A percentile compares a stretch with the other conserved stretches of the same genome.
These are phyloP conservation scores for Castor canadensis DNA, from an alignment of 2,113 vertebrate genomes.

Conservation along the genomic window DNA sequence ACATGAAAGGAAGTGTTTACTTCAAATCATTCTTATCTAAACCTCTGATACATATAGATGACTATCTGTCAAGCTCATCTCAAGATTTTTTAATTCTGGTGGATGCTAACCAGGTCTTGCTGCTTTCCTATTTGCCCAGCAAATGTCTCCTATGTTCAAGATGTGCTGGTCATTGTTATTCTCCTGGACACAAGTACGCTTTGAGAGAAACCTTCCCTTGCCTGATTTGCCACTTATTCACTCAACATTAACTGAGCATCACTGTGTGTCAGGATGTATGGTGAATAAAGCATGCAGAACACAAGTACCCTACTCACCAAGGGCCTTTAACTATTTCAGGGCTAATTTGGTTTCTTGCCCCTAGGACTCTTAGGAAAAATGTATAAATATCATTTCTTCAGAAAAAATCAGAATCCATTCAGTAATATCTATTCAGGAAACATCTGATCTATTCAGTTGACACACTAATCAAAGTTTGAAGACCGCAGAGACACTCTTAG, in stretches of 20 bases:
- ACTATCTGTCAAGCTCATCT: neutral
- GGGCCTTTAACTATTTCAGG: neutral
- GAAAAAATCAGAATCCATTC: neutral
- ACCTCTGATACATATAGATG: neutral
- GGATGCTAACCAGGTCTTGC: neutral
- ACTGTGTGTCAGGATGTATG: neutral
- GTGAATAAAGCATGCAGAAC: neutral
- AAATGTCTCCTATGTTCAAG: neutral
- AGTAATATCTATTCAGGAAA: neutral
- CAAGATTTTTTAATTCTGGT: neutral
- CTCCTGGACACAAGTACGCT: neutral
- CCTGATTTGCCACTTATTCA: neutral
- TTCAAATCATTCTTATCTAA: neutral
- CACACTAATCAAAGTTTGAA: neutral
- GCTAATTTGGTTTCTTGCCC: neutral
- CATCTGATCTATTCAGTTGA: neutral
- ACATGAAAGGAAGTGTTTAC: neutral
- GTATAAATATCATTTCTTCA: neutral
- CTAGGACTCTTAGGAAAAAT: neutral
- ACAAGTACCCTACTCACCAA: neutral
- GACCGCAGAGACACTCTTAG: neutral
- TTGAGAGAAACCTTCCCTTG: neutral
- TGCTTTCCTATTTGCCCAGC: neutral
- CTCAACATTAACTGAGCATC: neutral
- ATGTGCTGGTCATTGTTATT: neutral